Evolutionary conservation across 2,113 vertebrate genomes (phyloP), one percentile per base, ranked within the genome.

Genomic region (Eulacestoma nigropectus): DNA sequence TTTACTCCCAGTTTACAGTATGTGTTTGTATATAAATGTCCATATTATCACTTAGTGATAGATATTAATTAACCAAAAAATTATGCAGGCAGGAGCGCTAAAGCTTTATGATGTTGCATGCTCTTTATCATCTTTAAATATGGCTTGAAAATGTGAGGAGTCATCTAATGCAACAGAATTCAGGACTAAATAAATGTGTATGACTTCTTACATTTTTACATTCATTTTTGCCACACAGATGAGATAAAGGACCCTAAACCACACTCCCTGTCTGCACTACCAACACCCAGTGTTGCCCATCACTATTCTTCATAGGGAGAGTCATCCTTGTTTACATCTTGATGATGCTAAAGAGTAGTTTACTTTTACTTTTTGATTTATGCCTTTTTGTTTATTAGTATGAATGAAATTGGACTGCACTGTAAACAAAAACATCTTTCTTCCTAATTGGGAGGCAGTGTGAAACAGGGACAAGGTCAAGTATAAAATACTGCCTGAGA

Each of bases 301-400:
- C 62, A 52, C 55, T 83, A 35, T 21, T 72, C 15, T 41, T 5
- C 46, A 29, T 1, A 6, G 88, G 57, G 75, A 85, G 62, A 91
- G 55, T 26, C 73, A 64, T 44, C 33, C 33, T 29, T 26, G 3
- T 88, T 96, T 80, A 91, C 75, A 65, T 62, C 81, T 89, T 33
- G 30, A 9, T 47, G 16, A 14, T 80, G 50, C 78, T 76, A 16
- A 35, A 59, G 26, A 69, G 41, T 37, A 29, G 49, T 74, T 92
- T 90, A 63, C 37, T 47, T 94, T 89, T 67, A 90, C 35, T 91
- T 92, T 78, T 79, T 95, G 80, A 98, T 86, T 92, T 92, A 92
- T 69, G 49, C 22, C 30, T 72, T 72, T 93, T 76, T 90, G 27
- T 77, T 94, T 95, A 82, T 93, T 94, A 90, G 55, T 50, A 46